Percentiles rank a stretch among this genome's conserved stretches.
These are phyloP conservation scores for Bubo scandiacus DNA, from an alignment of 2,113 vertebrate genomes.

Conservation along the genomic window DNA sequence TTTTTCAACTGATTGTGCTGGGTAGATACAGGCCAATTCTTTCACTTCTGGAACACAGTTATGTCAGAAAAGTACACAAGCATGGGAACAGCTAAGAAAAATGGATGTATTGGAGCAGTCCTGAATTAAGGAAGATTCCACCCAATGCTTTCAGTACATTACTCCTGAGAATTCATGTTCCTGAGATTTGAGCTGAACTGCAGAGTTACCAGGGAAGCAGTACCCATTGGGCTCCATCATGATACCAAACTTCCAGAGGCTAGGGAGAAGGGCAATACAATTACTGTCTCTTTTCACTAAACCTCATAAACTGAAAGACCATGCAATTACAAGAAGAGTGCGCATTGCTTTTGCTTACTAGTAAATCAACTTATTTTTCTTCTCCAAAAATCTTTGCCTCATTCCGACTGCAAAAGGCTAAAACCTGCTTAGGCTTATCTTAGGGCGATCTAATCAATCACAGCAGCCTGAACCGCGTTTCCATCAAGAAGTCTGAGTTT, in stretches of 20 bases:
- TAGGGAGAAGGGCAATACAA: not conserved
- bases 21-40: not conserved
- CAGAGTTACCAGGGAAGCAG: not conserved
- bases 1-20: not conserved
- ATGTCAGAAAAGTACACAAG: not conserved
- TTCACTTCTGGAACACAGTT: not conserved
- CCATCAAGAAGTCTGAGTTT: not conserved
- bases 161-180: not conserved
- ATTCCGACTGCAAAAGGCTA: not conserved
- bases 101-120: not conserved
- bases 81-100: slow-evolving; percentile 15
- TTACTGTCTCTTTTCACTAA: not conserved
- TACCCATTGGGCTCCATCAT: not conserved
- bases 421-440: not conserved
- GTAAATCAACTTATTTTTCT: not conserved
- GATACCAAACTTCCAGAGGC: not conserved
- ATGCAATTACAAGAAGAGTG: not conserved
- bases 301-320: not conserved
- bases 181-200: not conserved
- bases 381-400: not conserved
- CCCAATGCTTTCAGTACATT: not conserved
- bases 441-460: not conserved
- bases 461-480: not conserved
- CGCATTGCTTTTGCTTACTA: not conserved
- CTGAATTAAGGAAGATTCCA: not conserved